Evolutionary conservation across 2,797 vertebrate genomes (phyloP), one percentile per base, ranked within the genome.

Genomic region (Brotula barbata): DNA sequence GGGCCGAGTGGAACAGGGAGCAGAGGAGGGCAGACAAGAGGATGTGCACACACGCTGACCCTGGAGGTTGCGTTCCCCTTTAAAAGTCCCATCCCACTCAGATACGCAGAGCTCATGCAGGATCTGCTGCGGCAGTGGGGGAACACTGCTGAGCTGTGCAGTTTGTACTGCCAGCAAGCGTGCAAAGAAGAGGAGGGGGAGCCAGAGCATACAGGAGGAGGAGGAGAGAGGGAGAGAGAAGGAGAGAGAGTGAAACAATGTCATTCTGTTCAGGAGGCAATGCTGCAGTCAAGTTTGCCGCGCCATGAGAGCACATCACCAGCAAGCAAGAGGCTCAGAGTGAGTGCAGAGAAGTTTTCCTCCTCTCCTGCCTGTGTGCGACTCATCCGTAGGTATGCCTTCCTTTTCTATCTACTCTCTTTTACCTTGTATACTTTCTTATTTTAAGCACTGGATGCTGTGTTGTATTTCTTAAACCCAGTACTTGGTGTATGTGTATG

Each of bases 111-210:
- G 91, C 90, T 92, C 89, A 89, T 92, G 91, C 89, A 91, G 91
- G 87, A 88, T 87, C 87, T 88, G 91, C 88, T 92, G 90, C 90
- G 89, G 92, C 92, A 93, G 84, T 82, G 71, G 78, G 90, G 89
- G 88, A 91, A 90, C 89, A 89, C 88, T 94, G 93, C 93, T 95
- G 93, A 95, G 92, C 92, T 83, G 91, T 93, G 93, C 93, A 94
- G 88, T 93, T 94, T 93, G 71, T 88, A 87, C 91, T 92, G 92
- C 90, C 91, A 92, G 91, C 85, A 84, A 87, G 84, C 83, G 88
- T 85, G 85, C 84, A 87, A 73, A 77, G 81, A 76, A 88, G 84
- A 84, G 85, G 85, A 85, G 85, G 83, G 81, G 72, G 86, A 81
- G 85, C 61, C 39, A 80, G 77, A 56, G 78, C 55, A 75, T 76